Evolutionary conservation across 2,113 vertebrate species (phyloP).

Genomic region (Serinus canaria): DNA sequence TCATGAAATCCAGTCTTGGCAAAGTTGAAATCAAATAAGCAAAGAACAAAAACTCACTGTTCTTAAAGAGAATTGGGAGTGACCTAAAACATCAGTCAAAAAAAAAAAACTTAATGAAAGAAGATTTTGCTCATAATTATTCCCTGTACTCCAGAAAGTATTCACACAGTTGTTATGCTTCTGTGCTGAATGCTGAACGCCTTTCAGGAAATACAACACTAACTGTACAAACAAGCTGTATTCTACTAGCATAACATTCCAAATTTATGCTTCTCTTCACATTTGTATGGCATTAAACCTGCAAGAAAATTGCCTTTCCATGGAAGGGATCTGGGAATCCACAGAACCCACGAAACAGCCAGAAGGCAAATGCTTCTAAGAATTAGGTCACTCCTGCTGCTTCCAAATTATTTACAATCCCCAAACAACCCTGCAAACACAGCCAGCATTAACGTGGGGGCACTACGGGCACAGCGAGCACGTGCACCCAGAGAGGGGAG

Average conservation of each 20-base stretch:
- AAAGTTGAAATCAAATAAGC: not conserved
- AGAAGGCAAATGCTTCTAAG: constrained; percentile 64
- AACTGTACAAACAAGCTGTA: not conserved
- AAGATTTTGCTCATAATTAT: not conserved
- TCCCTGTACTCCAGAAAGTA: not conserved
- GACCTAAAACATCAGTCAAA: not conserved
- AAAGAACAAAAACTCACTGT: not conserved
- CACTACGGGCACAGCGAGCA: not conserved
- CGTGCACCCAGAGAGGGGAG: not conserved
- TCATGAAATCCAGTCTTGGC: not conserved
- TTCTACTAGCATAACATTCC: not conserved
- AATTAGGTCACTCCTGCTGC: constrained; percentile 68
- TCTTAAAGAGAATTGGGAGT: not conserved
- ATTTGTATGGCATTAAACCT: not conserved
- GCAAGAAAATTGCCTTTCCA: not conserved
- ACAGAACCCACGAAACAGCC: constrained; percentile 4
- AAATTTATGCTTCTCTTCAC: not conserved
- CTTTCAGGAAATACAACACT: not conserved
- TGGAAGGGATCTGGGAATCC: not conserved
- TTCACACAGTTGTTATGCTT: not conserved
- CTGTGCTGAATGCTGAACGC: not conserved
- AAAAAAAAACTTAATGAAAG: not conserved
- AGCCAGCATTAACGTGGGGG: not conserved
- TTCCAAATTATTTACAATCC: constrained; percentile 47
- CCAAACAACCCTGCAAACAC: not conserved